Evolutionary conservation across 2,888 invertebrate genomes (phyloP).

Genomic region (Reticulitermes lucifugus): DNA sequence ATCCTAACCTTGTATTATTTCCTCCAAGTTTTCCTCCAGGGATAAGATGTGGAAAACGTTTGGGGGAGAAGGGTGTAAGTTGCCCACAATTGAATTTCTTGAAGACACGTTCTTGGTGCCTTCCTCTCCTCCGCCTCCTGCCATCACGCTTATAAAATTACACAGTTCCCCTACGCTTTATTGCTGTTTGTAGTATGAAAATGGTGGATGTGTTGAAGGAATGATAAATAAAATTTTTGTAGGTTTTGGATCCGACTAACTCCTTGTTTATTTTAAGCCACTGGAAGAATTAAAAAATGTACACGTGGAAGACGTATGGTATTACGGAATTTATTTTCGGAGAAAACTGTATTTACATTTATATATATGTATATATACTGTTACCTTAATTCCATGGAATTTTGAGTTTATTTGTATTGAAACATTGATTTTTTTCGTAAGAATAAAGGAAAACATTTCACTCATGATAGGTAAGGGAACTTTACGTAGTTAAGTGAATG

Average conservation of each 20-base stretch:
- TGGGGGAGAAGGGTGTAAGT: background rate
- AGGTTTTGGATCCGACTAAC: background rate
- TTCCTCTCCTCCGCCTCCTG: background rate
- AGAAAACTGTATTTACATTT: no score
- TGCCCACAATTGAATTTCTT: conserved; percentile 19
- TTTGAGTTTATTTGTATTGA: no score
- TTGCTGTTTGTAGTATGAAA: background rate
- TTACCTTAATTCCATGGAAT: no score
- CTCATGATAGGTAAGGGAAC: no score
- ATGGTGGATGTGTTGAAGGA: background rate
- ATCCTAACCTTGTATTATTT: background rate
- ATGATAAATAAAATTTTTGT: background rate
- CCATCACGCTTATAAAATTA: conserved; percentile 1
- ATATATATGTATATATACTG: no score
- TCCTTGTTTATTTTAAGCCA: background rate
- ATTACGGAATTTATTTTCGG: no score
- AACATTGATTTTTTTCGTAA: no score
- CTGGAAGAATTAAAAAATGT: no score
- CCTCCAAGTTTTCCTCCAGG: background rate
- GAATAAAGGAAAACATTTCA: no score
- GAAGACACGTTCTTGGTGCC: background rate
- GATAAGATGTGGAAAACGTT: background rate
- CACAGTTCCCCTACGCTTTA: background rate
- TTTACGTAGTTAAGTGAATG: no score
- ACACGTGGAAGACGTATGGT: no score